phyloP scores from a whole-genome alignment of 2,888 invertebrate species.

The Thera obeliscata region DNA sequence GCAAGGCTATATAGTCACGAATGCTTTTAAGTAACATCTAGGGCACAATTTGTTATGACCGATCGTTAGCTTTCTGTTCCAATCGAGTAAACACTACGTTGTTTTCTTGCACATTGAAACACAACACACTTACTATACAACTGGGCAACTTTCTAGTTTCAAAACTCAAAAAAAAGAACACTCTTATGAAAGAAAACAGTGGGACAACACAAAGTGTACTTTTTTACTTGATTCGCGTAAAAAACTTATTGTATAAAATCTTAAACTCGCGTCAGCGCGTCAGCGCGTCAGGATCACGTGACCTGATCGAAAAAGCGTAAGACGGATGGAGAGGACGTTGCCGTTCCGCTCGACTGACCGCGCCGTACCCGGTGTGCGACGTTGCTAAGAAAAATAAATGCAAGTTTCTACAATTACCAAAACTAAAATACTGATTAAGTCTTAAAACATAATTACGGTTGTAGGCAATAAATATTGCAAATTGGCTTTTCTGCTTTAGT shows the following conservation, averaged over 20 bases:
- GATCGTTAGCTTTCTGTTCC: slow-evolving; percentile 35
- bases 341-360: too few species aligned
- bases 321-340: too few species aligned
- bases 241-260: slow-evolving; percentile 56
- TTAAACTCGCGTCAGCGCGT: too few species aligned
- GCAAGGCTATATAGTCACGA: slow-evolving; percentile 51
- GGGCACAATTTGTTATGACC: slow-evolving; percentile 25
- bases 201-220: slow-evolving; percentile 40
- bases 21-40: slow-evolving; percentile 29
- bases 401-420: too few species aligned
- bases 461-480: too few species aligned
- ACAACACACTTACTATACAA: slow-evolving; percentile 37
- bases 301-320: too few species aligned
- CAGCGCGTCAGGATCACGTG: too few species aligned
- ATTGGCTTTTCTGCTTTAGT: too few species aligned
- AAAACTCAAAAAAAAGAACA: slow-evolving; percentile 30
- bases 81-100: slow-evolving; percentile 35
- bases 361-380: too few species aligned
- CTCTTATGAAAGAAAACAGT: slow-evolving; percentile 32
- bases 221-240: slow-evolving; percentile 51
- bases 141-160: slow-evolving; percentile 44
- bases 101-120: slow-evolving; percentile 37
- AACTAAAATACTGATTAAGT: too few species aligned
- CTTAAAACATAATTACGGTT: too few species aligned
- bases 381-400: too few species aligned